Evolutionary conservation across 1,140 invertebrate genomes (phyloP).

Genomic region (Conus ventricosus): DNA sequence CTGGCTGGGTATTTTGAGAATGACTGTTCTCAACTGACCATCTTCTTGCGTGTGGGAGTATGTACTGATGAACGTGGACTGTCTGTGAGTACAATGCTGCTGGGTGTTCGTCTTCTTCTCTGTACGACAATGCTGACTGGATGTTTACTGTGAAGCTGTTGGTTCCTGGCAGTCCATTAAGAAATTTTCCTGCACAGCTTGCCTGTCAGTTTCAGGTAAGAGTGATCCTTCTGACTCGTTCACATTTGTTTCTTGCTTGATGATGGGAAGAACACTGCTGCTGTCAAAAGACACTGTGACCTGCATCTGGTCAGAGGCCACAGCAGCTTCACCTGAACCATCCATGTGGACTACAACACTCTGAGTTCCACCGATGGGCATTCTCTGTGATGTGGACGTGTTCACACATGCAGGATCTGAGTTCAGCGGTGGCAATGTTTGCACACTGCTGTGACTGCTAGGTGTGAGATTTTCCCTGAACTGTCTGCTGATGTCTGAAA

Average conservation of each 20-base stretch:
- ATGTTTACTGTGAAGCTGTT: no score
- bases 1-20: background rate
- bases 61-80: no score
- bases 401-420: background rate
- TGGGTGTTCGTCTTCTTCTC: background rate
- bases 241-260: background rate
- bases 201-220: background rate
- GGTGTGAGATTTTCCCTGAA: background rate
- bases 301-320: background rate
- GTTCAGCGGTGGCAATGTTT: background rate
- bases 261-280: background rate
- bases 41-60: no score
- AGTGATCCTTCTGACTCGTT: background rate
- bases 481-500: background rate
- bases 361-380: background rate
- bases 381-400: background rate
- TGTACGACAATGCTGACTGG: no score
- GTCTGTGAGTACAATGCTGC: background rate
- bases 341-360: background rate
- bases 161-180: no score
- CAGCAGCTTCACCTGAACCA: background rate
- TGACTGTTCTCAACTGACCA: no score
- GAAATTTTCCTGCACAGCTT: no score
- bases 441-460: background rate
- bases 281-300: background rate